Evolutionary conservation across 2,888 invertebrate species (phyloP).

Genomic region (Ectemnius lituratus): DNA sequence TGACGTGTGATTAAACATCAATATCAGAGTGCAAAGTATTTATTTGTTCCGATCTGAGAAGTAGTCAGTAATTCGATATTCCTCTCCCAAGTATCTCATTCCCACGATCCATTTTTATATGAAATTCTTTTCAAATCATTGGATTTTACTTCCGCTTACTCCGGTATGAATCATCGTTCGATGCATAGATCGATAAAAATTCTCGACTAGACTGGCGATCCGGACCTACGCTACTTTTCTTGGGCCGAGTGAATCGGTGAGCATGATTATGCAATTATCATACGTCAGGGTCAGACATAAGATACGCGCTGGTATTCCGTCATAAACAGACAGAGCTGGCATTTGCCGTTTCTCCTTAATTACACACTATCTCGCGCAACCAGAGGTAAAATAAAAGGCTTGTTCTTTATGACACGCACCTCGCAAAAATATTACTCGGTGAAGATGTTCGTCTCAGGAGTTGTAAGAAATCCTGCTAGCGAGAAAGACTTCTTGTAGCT

Average conservation of each 20-base stretch:
- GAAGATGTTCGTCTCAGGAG: no score
- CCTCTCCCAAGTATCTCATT: neutral
- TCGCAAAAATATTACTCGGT: no score
- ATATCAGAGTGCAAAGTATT: neutral
- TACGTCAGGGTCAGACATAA: conserved; percentile 17
- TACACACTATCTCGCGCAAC: neutral
- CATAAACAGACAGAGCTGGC: neutral
- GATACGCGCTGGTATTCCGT: conserved; percentile 2
- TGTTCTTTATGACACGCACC: no score
- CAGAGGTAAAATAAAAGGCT: neutral
- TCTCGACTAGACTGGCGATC: neutral
- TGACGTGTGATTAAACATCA: conserved; percentile 2
- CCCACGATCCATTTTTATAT: no score
- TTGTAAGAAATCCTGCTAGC: no score
- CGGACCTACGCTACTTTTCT: neutral
- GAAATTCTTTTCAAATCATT: no score
- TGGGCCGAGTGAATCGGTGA: neutral
- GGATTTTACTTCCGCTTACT: no score
- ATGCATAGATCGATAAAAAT: neutral
- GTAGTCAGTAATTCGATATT: neutral
- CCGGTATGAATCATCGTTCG: neutral
- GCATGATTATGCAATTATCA: conserved; percentile 15
- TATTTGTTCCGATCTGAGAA: neutral
- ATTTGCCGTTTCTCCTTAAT: neutral
- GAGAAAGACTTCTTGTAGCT: no score